Evolutionary conservation across 2,888 invertebrate genomes (phyloP).

Genomic region (Lumbricus terrestris): DNA sequence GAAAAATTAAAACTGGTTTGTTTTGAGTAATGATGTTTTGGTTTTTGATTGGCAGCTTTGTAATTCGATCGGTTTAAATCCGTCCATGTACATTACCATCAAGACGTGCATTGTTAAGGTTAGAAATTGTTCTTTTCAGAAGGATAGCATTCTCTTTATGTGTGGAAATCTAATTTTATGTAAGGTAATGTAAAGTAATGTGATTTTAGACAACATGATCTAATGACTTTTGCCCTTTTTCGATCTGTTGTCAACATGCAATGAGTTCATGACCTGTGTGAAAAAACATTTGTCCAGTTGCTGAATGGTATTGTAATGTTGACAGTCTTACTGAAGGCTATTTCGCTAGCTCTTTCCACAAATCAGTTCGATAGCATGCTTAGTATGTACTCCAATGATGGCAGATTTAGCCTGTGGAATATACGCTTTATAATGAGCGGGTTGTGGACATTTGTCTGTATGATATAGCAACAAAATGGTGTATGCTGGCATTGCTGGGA

Average conservation of each 20-base stretch:
- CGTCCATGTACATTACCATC: conserved; percentile 83
- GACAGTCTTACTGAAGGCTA: neutral
- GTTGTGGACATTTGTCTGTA: neutral
- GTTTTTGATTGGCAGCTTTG: conserved; percentile 66
- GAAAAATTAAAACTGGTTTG: neutral
- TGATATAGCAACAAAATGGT: neutral
- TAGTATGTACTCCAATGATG: neutral
- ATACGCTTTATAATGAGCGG: neutral
- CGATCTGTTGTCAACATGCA: neutral
- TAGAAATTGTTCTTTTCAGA: conserved; percentile 45
- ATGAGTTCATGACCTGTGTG: neutral
- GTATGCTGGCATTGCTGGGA: neutral
- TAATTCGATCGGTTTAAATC: conserved; percentile 74
- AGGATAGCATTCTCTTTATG: neutral
- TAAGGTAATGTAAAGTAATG: neutral
- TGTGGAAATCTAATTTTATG: neutral
- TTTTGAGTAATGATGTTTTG: neutral
- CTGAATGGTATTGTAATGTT: neutral
- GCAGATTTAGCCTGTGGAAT: neutral
- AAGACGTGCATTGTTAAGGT: conserved; percentile 81
- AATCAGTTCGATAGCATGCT: neutral
- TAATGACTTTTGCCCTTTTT: neutral
- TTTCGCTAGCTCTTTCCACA: neutral
- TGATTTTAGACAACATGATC: neutral
- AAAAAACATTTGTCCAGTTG: neutral